phyloP scores from a whole-genome alignment of 2,797 vertebrate species.

The Rhabdomys pumilio region DNA sequence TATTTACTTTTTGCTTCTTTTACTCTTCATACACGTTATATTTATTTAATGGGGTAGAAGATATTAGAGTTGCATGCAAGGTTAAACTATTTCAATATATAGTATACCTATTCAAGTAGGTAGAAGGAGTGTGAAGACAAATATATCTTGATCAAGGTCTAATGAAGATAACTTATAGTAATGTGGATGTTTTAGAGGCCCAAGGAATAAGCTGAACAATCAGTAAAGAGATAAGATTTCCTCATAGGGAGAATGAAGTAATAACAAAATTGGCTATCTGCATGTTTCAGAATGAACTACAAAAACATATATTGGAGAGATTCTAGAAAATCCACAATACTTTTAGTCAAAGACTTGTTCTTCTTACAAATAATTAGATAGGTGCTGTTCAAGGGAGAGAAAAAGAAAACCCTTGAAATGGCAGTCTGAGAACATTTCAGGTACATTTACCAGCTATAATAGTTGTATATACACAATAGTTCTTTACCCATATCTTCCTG shows the following conservation, averaged over 20 bases:
- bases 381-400: too few species aligned
- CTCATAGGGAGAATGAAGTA: background rate
- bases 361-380: background rate
- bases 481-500: too few species aligned
- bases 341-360: conserved; percentile 12
- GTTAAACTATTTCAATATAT: background rate
- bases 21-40: background rate
- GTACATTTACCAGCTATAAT: too few species aligned
- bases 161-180: background rate
- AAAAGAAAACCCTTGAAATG: too few species aligned
- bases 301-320: background rate
- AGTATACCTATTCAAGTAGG: background rate
- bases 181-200: background rate
- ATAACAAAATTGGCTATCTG: background rate
- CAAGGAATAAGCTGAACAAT: background rate
- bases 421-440: too few species aligned
- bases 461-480: too few species aligned
- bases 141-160: background rate
- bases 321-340: background rate
- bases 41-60: background rate
- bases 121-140: background rate
- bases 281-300: background rate
- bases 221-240: background rate
- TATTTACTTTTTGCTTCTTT: background rate
- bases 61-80: background rate